Evolutionary conservation across 2,888 invertebrate genomes (phyloP), one percentile per base, ranked within the genome.

Genomic region (Stenoptilia bipunctidactyla): DNA sequence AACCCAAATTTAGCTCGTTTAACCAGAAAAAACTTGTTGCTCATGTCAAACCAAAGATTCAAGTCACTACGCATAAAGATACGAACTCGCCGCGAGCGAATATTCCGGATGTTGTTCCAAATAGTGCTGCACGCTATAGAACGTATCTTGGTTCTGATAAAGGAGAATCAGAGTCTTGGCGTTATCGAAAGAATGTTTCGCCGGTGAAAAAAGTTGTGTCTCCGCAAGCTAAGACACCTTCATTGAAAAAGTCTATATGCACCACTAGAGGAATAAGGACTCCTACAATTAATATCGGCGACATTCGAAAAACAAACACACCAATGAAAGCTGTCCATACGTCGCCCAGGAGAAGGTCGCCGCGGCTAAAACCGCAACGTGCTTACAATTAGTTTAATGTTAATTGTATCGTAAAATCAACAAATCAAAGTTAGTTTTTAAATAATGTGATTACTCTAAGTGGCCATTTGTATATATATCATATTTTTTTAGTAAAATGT

Each of bases 221-320:
- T 10, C 79, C 82, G n/a, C 66, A 58, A 45, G 42, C 53, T 34
- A 73, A 72, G 49, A 64, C 70, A 40, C 90, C 90, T 2, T 79
- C 85, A 37, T 79, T 90, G 47, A 90, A 88, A 52, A 87, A 86
- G 56, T 71, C 87, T 6, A 64, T 90, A 15, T 80, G 80, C 43
- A 74, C 89, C 2, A 86, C 88, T 0, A 86, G 86, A 53, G 76
- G 74, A 45, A 62, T 87, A 12, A 65, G 84, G 27, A 75, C 88
- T 0, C 85, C 86, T 8, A 61, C 66, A 27, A 52, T 66, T 8
- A 60, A 60, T 38, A 62, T 60, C 2, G 14, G 14, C 25, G 77
- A 82, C 15, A 50, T 66, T 6, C 86, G 85, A 45, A 85, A 82
- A 53, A 65, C 67, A 9, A 84, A 85, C 49, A 90, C 90, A 0